phyloP scores from a whole-genome alignment of 2,113 vertebrate genomes.

The Crocuta crocuta region DNA sequence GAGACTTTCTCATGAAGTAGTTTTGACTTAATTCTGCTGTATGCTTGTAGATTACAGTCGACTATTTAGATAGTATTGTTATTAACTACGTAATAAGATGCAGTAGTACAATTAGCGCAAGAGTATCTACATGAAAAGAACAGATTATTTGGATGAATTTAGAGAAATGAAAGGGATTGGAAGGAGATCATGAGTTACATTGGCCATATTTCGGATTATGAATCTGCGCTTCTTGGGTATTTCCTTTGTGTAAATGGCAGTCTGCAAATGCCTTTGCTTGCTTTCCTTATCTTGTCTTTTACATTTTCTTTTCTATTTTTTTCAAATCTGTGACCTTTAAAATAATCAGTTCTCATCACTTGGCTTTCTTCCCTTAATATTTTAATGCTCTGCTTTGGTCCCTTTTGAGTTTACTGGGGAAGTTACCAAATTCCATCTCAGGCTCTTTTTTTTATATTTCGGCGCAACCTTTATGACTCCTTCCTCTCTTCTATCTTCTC shows the following conservation, averaged over 20 bases:
- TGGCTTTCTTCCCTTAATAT: not conserved
- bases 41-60: not conserved
- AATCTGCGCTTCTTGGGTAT: not conserved
- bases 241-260: not conserved
- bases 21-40: not conserved
- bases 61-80: constrained; percentile 12
- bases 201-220: not conserved
- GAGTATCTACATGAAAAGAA: not conserved
- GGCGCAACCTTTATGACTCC: not conserved
- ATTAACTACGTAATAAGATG: not conserved
- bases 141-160: not conserved
- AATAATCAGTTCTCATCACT: not conserved
- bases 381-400: constrained; percentile 13
- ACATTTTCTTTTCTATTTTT: not conserved
- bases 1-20: not conserved
- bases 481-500: not conserved
- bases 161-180: not conserved
- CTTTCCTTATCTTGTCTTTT: not conserved
- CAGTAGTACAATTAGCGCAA: not conserved
- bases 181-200: not conserved
- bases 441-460: constrained; percentile 19
- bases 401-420: not conserved
- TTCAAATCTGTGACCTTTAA: not conserved
- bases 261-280: not conserved
- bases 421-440: not conserved